A percentile compares a stretch with the other conserved stretches of the same genome.
phyloP scores from a whole-genome alignment of 35 echinoderm and acorn worm species.

The Hemicentrotus pulcherrimus region DNA sequence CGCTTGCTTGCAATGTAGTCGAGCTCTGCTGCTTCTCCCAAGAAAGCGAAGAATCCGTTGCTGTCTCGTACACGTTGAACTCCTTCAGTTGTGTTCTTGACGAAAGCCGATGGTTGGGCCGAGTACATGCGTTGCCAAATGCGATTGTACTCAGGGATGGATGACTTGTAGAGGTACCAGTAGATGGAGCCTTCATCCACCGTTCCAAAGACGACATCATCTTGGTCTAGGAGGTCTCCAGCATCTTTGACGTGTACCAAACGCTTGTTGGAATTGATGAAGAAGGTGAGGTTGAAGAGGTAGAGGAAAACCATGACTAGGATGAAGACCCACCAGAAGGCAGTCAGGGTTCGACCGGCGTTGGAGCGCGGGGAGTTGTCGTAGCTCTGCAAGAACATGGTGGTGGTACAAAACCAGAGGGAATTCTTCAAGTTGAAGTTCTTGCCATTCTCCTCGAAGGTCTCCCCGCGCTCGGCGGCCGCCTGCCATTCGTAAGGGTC shows the following conservation, averaged over 20 bases:
- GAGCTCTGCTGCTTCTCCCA: slow-evolving; percentile 85
- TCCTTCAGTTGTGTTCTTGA: slow-evolving; percentile 65
- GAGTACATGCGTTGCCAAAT: slow-evolving; percentile 84
- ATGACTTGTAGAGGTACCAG: slow-evolving; percentile 83
- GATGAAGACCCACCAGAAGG: slow-evolving; percentile 97
- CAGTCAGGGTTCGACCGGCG: slow-evolving; percentile 74
- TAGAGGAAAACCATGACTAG: slow-evolving; percentile 97
- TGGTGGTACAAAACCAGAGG: slow-evolving; percentile 85
- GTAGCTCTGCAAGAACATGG: slow-evolving; percentile 92
- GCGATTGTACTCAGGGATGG: slow-evolving; percentile 79
- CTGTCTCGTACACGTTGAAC: slow-evolving; percentile 65
- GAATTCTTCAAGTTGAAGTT: slow-evolving; percentile 96
- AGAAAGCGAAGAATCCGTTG: slow-evolving; percentile 88
- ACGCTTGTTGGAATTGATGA: slow-evolving; percentile 86
- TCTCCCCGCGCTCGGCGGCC: slow-evolving; percentile 74
- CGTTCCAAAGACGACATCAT: slow-evolving; percentile 77
- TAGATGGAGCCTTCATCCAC: slow-evolving; percentile 84
- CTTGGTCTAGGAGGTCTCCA: slow-evolving; percentile 73
- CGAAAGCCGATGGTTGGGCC: slow-evolving; percentile 65
- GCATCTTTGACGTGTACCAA: slow-evolving; percentile 65
- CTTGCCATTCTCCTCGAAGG: slow-evolving; percentile 79
- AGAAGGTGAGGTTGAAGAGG: slow-evolving; percentile 85
- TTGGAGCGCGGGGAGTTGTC: slow-evolving; percentile 86
- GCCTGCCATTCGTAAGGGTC: slow-evolving; percentile 96
- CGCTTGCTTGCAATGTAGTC: slow-evolving; percentile 70